Evolutionary conservation across 2,113 vertebrate species (phyloP).

Genomic region (Carollia perspicillata): DNA sequence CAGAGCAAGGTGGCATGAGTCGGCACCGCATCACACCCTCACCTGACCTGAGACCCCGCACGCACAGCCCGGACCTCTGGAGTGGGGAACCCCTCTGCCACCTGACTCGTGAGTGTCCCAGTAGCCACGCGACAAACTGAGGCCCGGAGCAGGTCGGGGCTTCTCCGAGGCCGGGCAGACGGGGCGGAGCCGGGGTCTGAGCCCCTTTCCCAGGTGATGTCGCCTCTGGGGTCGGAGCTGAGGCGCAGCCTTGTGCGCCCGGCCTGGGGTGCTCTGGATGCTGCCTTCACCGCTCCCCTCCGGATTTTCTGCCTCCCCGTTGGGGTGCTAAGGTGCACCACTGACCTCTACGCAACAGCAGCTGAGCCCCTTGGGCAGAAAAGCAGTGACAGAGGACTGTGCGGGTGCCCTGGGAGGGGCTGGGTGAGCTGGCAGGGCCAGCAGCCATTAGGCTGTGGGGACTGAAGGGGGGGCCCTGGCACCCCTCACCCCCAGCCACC

Average conservation of each 20-base stretch:
- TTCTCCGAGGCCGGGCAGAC: fast-evolving
- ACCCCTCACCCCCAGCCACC: not conserved
- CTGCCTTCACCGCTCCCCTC: fast-evolving
- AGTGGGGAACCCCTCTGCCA: no score
- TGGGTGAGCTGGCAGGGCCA: not conserved
- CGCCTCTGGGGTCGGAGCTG: not conserved
- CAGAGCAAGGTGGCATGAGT: not conserved
- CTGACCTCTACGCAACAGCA: not conserved
- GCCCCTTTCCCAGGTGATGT: not conserved
- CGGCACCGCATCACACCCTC: not conserved
- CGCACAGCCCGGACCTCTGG: not conserved
- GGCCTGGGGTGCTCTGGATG: fast-evolving
- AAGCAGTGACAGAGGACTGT: not conserved
- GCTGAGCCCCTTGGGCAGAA: not conserved
- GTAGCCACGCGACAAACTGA: not conserved
- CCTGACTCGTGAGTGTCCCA: fast-evolving
- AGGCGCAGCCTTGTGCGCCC: fast-evolving
- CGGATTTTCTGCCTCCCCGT: not conserved
- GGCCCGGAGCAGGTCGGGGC: not conserved
- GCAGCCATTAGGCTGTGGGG: not conserved
- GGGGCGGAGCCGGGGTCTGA: not conserved
- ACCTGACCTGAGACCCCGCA: not conserved
- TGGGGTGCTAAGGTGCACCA: not conserved
- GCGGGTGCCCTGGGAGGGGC: not conserved
- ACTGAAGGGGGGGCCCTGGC: not conserved